phyloP scores from a whole-genome alignment of 1,140 invertebrate species.

The Arctopsyche grandis region DNA sequence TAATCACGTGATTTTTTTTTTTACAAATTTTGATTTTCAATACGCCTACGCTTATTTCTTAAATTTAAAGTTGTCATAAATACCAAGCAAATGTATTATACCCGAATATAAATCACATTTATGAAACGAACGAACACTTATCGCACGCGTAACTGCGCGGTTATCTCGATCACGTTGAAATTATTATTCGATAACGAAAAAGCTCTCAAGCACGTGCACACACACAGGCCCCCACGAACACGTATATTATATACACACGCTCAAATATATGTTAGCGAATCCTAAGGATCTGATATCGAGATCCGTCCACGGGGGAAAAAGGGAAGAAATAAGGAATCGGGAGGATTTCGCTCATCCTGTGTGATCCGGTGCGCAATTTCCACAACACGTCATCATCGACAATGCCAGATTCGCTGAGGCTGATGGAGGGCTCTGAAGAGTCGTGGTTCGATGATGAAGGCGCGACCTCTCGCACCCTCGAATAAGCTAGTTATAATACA shows the following conservation, averaged over 20 bases:
- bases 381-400: not conserved
- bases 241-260: not conserved
- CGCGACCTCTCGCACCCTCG: not conserved
- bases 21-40: no score
- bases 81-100: not conserved
- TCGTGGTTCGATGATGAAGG: not conserved
- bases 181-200: not conserved
- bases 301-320: not conserved
- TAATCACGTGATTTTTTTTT: no score
- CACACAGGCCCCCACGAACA: not conserved
- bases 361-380: not conserved
- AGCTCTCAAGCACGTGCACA: no score
- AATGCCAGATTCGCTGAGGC: not conserved
- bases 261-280: not conserved
- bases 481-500: not conserved
- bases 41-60: not conserved
- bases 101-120: not conserved
- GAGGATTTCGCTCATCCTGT: slow-evolving; percentile 5
- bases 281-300: not conserved
- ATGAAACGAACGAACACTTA: not conserved
- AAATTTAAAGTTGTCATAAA: not conserved
- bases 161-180: not conserved
- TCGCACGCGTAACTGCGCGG: not conserved
- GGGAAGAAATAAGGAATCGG: not conserved
- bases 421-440: not conserved